Conservation (phyloP, 2,888 invertebrate species). For the Eupithecia pulchellata region DNA sequence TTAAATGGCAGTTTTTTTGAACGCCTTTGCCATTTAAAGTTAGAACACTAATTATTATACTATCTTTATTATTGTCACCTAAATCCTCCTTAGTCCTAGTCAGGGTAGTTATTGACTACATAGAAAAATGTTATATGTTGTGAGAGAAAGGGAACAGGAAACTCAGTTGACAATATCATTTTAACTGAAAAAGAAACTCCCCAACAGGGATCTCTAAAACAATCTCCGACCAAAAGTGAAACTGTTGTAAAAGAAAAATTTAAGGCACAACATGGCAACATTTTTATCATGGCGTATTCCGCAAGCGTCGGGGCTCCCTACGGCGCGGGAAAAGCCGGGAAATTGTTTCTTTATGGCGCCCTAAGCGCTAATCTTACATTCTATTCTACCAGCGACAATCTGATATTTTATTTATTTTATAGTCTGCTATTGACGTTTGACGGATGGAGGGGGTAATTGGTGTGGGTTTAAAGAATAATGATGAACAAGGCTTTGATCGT, state of each 20-base stretch:
- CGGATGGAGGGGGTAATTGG: conserved; percentile 70
- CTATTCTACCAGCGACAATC: conserved; percentile 52
- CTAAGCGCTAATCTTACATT: conserved; percentile 77
- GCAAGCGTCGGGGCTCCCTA: conserved; percentile 65
- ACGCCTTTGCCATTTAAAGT: conserved; percentile 33
- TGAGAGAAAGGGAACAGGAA: not conserved
- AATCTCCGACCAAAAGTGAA: conserved; percentile 33
- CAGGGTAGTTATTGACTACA: not conserved
- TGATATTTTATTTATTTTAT: conserved; percentile 76
- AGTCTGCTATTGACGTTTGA: conserved; percentile 77
- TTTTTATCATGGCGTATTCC: conserved; percentile 80
- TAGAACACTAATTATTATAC: not conserved
- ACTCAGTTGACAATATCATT: conserved; percentile 16
- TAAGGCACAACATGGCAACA: conserved; percentile 59
- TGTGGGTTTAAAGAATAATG: conserved; percentile 52
- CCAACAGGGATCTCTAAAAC: conserved; percentile 2
- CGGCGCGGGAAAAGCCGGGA: conserved; percentile 70
- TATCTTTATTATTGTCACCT: not conserved
- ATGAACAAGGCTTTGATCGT: conserved; percentile 33
- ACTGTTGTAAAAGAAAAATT: conserved; percentile 35
- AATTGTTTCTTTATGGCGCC: conserved; percentile 84
- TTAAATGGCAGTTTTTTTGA: conserved; percentile 68
- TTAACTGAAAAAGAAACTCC: conserved; percentile 10
- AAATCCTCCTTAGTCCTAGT: not conserved
- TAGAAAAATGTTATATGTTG: not conserved